Percentiles rank a stretch among this genome's conserved stretches.
These are phyloP conservation scores for Cynaeus angustus DNA, from an alignment of 2,888 invertebrate genomes.

Conservation along the genomic window DNA sequence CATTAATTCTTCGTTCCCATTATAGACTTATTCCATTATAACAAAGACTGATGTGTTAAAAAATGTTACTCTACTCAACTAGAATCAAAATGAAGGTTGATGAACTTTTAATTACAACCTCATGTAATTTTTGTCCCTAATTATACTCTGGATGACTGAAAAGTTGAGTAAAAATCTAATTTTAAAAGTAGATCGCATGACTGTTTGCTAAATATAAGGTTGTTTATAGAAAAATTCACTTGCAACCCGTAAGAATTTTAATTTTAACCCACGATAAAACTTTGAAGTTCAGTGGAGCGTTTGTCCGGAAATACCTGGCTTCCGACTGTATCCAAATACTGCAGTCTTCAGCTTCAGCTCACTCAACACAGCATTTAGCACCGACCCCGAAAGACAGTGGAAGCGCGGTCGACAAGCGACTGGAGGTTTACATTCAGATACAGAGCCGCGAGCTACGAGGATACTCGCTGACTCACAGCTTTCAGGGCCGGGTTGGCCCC, in stretches of 20 bases:
- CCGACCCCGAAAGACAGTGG: conserved; percentile 31
- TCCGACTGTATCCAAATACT: conserved; percentile 15
- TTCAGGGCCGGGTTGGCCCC: conserved; percentile 34
- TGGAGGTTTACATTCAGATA: conserved; percentile 40
- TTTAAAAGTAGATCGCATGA: conserved; percentile 7
- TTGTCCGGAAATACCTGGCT: conserved; percentile 28
- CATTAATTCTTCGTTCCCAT: too few relatives aligned
- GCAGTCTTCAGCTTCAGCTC: conserved; percentile 19
- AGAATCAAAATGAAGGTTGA: conserved; percentile 29
- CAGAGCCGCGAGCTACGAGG: conserved; percentile 37
- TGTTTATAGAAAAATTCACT: conserved; percentile 24
- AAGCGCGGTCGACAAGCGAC: conserved; percentile 51
- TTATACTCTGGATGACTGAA: conserved; percentile 9
- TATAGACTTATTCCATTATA: too few relatives aligned
- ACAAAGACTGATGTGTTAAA: too few relatives aligned
- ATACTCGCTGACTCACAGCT: conserved; percentile 35
- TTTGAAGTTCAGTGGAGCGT: too few relatives aligned
- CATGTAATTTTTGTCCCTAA: conserved; percentile 4
- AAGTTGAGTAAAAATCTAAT: conserved; percentile 6
- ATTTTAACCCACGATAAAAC: conserved; percentile 5
- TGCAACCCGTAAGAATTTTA: conserved; percentile 14
- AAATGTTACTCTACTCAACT: neutral
- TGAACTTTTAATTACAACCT: conserved; percentile 26
- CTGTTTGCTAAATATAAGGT: conserved; percentile 11
- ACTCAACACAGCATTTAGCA: conserved; percentile 32